Evolutionary conservation across 2,888 invertebrate genomes (phyloP), one percentile per base, ranked within the genome.

Genomic region (Rhopalosiphum nymphaeae): DNA sequence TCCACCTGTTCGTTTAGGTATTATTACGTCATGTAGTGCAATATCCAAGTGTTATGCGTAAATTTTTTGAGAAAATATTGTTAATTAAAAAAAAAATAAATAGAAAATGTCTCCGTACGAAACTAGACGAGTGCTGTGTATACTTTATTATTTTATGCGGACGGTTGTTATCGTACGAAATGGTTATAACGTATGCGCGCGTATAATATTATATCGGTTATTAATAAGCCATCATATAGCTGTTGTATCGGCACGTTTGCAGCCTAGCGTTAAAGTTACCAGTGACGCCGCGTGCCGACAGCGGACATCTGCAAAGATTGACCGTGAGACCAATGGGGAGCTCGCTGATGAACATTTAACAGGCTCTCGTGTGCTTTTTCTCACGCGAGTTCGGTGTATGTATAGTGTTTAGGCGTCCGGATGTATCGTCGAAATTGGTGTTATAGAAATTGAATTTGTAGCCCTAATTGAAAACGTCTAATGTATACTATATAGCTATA

Each of bases 171-270:
- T 29, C 10, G 29, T 36, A 44, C 16, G 2, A 29, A 42, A 56
- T 56, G 10, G 26, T 56, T 61, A n/a, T 29, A 29, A 29, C 29
- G 53, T 42, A 13, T 46, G 42, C 42, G 42, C 3, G 26, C 36
- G 26, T 21, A 57, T 90, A 86, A 29, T 49, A 25, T n/a, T 21
- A 44, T 91, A 53, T 61, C 26, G n/a, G 61, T 36, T 67, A 94
- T 94, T 94, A 94, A 94, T 87, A 94, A 91, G 42, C 13, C 87
- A 89, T 92, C 87, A 25, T 2, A 25, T 1, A 7, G 61, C 46
- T 61, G 94, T 93, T 49, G 78, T 86, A 86, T 90, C 94, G 94
- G 94, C 67, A 86, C 91, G 49, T 94, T 94, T 94, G 91, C 67
- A 36, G 53, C 44, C 94, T 53, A 94, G 53, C 91, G 94, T 94